Base-by-base conservation (phyloP, 2,113 vertebrate genomes). In the Talpa occidentalis region DNA sequence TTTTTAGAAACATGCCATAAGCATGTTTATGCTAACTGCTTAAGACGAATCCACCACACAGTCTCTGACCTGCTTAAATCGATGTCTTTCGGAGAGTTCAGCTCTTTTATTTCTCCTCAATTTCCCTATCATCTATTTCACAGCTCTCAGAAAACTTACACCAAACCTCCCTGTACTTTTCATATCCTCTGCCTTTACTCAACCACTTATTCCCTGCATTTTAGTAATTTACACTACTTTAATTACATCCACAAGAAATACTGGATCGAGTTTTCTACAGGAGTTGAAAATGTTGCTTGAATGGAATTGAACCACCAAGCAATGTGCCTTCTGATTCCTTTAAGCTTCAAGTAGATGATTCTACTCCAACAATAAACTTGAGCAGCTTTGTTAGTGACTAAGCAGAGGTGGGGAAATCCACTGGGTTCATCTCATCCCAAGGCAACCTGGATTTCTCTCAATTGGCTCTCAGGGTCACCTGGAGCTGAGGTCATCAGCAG, bases 191-290 rank as follows among this genome's bases (percentile, higher is more conserved):
- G 66, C 49, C 59, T 93, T 70, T 30, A 35, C 32, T 78, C 60
- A 80, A n/a, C 32, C 74, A 66, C 56, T 32, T 35, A 44, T 12
- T 64, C 32, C 91, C 54, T 12, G 4, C 21, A 49, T 64, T 92
- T 93, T 16, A 56, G 64, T 62, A 85, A 83, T 92, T 89, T 81
- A 66, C 8, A 44, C 16, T 1, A 42, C 59, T 35, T 93, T 94
- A 86, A 91, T 80, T 87, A 72, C 47, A 95, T 86, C 74, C 49
- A 49, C 32, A 77, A 91, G 91, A 30, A 89, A 87, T 52, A 83
- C 10, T 44, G 74, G 89, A 88, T 83, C 22, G 42, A 83, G 52
- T 24, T 60, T 4, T 47, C 62, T 4, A 1, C 11, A 67, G 89
- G 74, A 88, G 14, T 47, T 47, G n/a, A 87, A 66, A 79, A 89